Evolutionary conservation across 1,140 invertebrate species (phyloP), one percentile per base, ranked within the genome.

Genomic region (Protaetia brevitarsis): DNA sequence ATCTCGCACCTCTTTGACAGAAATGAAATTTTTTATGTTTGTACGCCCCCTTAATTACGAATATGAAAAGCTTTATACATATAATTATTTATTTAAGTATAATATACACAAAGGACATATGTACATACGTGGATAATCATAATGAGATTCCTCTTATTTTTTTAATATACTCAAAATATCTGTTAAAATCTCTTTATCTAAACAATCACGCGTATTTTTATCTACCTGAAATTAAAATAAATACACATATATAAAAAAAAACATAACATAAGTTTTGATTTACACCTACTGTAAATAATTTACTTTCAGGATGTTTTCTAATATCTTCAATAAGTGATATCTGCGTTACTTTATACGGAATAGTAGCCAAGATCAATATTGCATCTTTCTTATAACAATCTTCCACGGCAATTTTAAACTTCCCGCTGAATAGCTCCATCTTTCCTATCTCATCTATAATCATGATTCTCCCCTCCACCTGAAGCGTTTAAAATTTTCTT

Each of bases 401-500:
- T 23, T 76, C 69, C 0, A 85, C 74, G 10, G 69, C 59, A 13
- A 71, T 62, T 57, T 81, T 70, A 73, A 89, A 88, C 51, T 75
- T 75, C 56, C 81, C 73, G 69, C 86, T 88, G 36, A 86, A 86
- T 31, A 86, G 67, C 76, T 89, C 87, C 87, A 89, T 88, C 79
- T 88, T 88, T 13, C 87, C 87, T 64, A 89, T 85, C 76, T 89
- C 87, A 77, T 89, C 87, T 23, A 88, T 79, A 7, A 88, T 73
- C 23, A 86, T 63, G 51, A 83, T 56, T 41, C 27, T 45, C 36
- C 77, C 68, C 73, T 79, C 65, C 1, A 68, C 68, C 70, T 74
- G 59, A 29, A 51, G 75, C 69, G 65, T n/a, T n/a, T n/a, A n/a
- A n/a, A n/a, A n/a, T n/a, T n/a, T n/a, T n/a, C n/a, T 65, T 68